A percentile compares a stretch with the other conserved stretches of the same genome.
Conservation (phyloP, 2,113 vertebrate genomes). For the Puffinus mauretanicus region DNA sequence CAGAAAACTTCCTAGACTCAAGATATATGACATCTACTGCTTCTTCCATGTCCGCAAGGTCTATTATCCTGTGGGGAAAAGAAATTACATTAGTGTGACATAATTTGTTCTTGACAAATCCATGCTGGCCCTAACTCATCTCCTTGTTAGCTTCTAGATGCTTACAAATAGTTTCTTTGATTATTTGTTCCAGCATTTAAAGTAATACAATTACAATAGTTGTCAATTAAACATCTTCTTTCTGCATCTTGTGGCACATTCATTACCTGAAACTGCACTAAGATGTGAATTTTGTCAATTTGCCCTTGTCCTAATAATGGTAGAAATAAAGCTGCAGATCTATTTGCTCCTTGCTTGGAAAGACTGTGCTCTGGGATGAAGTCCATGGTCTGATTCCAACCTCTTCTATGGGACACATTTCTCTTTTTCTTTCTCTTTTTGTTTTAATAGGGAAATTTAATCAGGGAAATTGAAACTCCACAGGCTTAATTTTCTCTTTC, state of each 20-base stretch:
- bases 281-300: not conserved
- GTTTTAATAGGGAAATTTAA: not conserved
- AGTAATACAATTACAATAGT: not conserved
- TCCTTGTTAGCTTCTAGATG: not conserved
- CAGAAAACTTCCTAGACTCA: not conserved
- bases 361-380: not conserved
- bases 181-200: constrained; percentile 4
- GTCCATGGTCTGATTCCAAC: not conserved
- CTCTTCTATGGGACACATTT: not conserved
- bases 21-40: not conserved
- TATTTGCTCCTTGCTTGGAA: not conserved
- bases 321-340: not conserved
- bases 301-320: not conserved
- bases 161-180: constrained; percentile 1
- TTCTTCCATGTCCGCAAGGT: not conserved
- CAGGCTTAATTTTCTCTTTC: not conserved
- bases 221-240: not conserved
- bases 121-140: not conserved
- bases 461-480: not conserved
- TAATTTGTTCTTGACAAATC: constrained; percentile 31
- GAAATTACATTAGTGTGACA: constrained; percentile 25
- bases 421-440: not conserved
- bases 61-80: not conserved
- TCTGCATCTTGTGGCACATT: not conserved
- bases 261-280: not conserved